Base-by-base conservation (phyloP, 2,113 vertebrate genomes). In the Trogon melanurus region DNA sequence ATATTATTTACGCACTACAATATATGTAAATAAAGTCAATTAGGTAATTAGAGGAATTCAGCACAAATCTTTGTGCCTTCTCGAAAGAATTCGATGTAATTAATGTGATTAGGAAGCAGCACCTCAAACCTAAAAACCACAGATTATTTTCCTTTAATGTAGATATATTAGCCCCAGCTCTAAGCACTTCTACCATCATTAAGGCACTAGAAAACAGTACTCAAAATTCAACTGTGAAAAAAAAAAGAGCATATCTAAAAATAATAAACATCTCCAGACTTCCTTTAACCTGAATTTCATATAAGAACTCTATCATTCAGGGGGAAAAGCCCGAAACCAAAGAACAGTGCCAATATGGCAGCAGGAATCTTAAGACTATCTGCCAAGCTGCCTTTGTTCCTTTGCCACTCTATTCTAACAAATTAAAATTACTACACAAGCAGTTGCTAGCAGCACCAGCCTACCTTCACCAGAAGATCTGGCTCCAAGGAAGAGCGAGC, bases 1-100 rank as follows among this genome's bases (percentile, higher is more conserved):
- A 30, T 38, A 25, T 65, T 69, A 92, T 87, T 95, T 86, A 89
- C 69, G 78, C 67, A 20, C 58, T 50, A 85, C 87, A 79, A 86
- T 76, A 72, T 67, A 95, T 76, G 84, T 72, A 96, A 96, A 96
- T 97, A 85, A 95, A 96, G 91, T 57, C 93, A 89, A 91, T 91
- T 94, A 94, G 93, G 80, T 81, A 74, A 95, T 93, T 85, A 85
- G 62, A 79, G 66, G 62, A 95, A 89, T 72, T 89, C 85, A 58
- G 62, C 38, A 66, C 61, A 89, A 91, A 79, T 57, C 78, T 95
- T 93, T 91, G 67, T 76, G 85, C 84, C 69, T 95, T 89, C 74
- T 95, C 81, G 51, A 45, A 88, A 92, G 73, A 94, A 95, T 79
- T 87, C 54, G 41, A 58, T 85, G 91, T 79, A 80, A 95, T 94